Base-by-base conservation (phyloP, 2,113 vertebrate genomes). In the Emydocephalus ijimae region DNA sequence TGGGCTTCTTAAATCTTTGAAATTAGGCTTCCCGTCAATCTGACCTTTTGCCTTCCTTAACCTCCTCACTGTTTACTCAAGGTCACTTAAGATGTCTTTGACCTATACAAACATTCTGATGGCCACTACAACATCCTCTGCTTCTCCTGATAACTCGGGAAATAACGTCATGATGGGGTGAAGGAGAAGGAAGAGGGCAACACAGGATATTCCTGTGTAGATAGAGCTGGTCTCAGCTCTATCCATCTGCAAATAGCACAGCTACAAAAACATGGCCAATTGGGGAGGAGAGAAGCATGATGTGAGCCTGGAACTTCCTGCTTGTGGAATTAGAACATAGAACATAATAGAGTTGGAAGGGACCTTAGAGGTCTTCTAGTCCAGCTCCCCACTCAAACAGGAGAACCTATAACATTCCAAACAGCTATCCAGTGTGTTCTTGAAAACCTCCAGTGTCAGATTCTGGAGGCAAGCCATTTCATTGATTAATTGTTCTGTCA, bases 141-240 rank as follows among this genome's bases (percentile, higher is more conserved):
- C 90, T 94, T 93, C 94, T 3, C 0, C 94, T 88, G 96, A 96
- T 96, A 96, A 95, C 29, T 90, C 94, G 95, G 96, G 95, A 96
- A 92, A 95, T 88, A 94, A 88, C 50, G 61, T 93, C 89, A 87
- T 88, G 15, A 43, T 0, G 8, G 91, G 91, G 8, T n/a, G 0
- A 6, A 90, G 91, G 29, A 1, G 26, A 24, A 50, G 23, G 45
- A 26, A 48, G 29, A n/a, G 10, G 89, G 26, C 8, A 50, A 24
- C 0, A 0, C 87, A 93, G 95, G 95, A 95, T 95, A 5, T 1
- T 55, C 55, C 93, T 96, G 95, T 92, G 0, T 48, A 94, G 95
- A 97, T 97, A 93, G 93, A 95, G 96, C 95, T 91, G 92, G 94
- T 95, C 94, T 94, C 55, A 94, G 94, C 93, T 95, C 91, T 94